These are phyloP conservation scores for Pterocles gutturalis DNA, from an alignment of 2,113 vertebrate genomes.

Conservation along the genomic window DNA sequence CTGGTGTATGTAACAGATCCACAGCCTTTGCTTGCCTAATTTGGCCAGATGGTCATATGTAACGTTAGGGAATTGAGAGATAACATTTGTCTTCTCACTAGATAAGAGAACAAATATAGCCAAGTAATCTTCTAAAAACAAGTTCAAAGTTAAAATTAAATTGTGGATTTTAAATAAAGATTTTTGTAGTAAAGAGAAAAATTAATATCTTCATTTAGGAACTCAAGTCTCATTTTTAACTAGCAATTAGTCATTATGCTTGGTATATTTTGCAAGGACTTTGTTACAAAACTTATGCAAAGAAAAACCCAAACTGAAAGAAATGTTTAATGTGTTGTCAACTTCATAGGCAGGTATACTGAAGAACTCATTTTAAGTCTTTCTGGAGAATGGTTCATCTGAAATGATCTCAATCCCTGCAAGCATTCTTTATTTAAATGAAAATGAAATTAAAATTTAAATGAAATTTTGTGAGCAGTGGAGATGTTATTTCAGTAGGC, in stretches of 20 bases:
- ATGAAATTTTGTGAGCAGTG: background rate
- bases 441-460: background rate
- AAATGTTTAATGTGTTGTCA: background rate
- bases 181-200: background rate
- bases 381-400: background rate
- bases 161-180: background rate
- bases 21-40: background rate
- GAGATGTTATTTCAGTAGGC: background rate
- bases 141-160: background rate
- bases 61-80: background rate
- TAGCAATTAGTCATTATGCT: background rate
- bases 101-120: background rate
- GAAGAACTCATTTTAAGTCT: background rate
- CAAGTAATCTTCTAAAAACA: background rate
- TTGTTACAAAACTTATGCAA: background rate
- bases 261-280: background rate
- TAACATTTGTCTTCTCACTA: background rate
- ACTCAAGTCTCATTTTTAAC: background rate
- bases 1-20: background rate
- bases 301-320: background rate
- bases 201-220: background rate
- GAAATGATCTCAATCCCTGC: background rate
- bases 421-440: background rate
- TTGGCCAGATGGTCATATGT: background rate
- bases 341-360: background rate